phyloP scores from a whole-genome alignment of 1,140 invertebrate genomes.

The Nymphalis io region DNA sequence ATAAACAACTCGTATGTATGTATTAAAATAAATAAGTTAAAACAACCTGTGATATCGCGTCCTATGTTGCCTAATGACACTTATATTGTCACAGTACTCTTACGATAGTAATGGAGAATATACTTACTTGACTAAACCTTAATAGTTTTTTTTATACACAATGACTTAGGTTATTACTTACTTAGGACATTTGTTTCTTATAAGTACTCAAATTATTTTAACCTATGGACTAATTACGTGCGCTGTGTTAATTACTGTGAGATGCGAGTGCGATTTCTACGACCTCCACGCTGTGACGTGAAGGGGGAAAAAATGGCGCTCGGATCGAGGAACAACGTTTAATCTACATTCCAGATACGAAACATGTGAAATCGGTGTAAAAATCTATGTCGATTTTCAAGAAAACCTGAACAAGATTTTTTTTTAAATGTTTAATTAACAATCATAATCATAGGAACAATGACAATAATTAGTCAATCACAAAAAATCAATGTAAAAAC shows the following conservation, averaged over 20 bases:
- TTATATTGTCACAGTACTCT: conserved; percentile 77
- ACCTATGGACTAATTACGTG: conserved; percentile 76
- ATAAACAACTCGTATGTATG: conserved; percentile 45
- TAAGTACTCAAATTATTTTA: conserved; percentile 77
- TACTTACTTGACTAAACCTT: conserved; percentile 76
- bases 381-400: conserved; percentile 79
- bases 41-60: conserved; percentile 62
- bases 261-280: conserved; percentile 42
- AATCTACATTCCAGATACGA: conserved; percentile 52
- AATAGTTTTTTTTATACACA: conserved; percentile 78
- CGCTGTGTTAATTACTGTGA: conserved; percentile 59
- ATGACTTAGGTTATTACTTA: conserved; percentile 75
- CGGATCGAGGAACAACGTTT: conserved; percentile 58
- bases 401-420: conserved; percentile 79
- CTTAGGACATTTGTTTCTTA: conserved; percentile 76
- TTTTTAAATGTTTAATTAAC: conserved; percentile 57
- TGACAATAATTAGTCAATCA: conserved; percentile 79
- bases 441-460: conserved; percentile 79
- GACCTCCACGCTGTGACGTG: conserved; percentile 39
- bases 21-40: conserved; percentile 77
- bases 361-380: conserved; percentile 53
- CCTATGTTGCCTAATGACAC: conserved; percentile 72
- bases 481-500: conserved; percentile 76
- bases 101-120: conserved; percentile 77
- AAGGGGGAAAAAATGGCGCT: conserved; percentile 46